phyloP scores from a whole-genome alignment of 2,888 invertebrate species.

The Habrosyne pyritoides region DNA sequence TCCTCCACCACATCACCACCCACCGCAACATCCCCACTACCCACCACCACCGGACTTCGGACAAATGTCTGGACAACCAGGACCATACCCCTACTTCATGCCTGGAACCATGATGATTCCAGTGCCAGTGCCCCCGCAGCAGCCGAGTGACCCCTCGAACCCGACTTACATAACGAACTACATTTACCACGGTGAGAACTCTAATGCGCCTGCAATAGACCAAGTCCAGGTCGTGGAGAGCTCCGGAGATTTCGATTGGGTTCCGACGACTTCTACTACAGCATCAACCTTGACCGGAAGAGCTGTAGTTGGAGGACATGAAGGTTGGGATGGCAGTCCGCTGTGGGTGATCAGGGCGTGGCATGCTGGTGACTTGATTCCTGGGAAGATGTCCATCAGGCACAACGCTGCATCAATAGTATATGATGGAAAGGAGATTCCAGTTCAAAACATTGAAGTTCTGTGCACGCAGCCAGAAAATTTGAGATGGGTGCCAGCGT shows the following conservation, averaged over 20 bases:
- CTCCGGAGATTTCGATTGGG: constrained; percentile 73
- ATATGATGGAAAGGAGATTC: constrained; percentile 68
- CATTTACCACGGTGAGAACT: constrained; percentile 67
- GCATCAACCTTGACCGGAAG: constrained; percentile 62
- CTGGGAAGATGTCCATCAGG: constrained; percentile 75
- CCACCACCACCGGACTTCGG: constrained; percentile 41
- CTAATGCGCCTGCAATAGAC: constrained; percentile 31
- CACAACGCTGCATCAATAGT: constrained; percentile 70
- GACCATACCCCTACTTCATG: constrained; percentile 61
- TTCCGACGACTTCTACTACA: constrained; percentile 64
- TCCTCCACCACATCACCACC: constrained; percentile 27
- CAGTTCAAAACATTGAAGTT: constrained; percentile 76
- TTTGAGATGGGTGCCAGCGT: constrained; percentile 80
- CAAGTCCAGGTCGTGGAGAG: constrained; percentile 61
- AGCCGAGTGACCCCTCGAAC: constrained; percentile 30
- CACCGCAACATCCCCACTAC: constrained; percentile 21
- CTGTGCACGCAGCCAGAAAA: constrained; percentile 63
- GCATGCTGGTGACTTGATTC: constrained; percentile 73
- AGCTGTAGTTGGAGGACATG: constrained; percentile 75
- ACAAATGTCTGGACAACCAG: constrained; percentile 32
- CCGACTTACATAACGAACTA: constrained; percentile 75
- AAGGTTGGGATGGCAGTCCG: constrained; percentile 78
- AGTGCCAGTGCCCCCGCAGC: constrained; percentile 46
- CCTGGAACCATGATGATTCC: constrained; percentile 72
- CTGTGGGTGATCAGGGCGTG: constrained; percentile 76